Evolutionary conservation across 2,113 vertebrate genomes (phyloP), one percentile per base, ranked within the genome.

Genomic region (Dipodomys merriami): DNA sequence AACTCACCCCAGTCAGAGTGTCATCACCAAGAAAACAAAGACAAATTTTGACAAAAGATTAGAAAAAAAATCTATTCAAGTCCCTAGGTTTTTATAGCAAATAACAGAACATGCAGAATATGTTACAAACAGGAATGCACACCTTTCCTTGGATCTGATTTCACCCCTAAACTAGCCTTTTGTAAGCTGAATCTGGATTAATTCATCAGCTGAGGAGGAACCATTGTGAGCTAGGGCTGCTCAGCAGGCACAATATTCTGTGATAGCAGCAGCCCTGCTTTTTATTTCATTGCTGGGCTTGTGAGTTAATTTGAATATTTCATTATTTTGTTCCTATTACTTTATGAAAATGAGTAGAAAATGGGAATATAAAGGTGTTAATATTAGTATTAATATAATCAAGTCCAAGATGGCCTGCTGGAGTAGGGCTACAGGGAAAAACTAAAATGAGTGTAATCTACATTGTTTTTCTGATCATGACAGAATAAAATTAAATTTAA

Each of bases 291-390:
- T 67, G 64, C 23, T 60, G 4, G 65, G 29, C 80, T 86, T 64
- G 22, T 23, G 35, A 90, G 10, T 91, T 71, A 73, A 93, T 91
- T 84, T 93, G 49, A 88, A 53, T 79, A 79, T 85, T 92, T 90
- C n/a, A 90, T 90, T 90, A 90, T 80, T 83, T 89, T 91, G 10
- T 87, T 16, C 1, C 82, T 87, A 91, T 67, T 88, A 78, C 6
- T 68, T 81, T 78, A 94, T 86, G 82, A 91, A 86, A 91, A 83
- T 90, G 6, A 90, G n/a, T 73, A 84, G 27, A 68, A 90, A 62
- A 72, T 62, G 10, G 3, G 20, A 88, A 93, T 83, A 89, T 67
- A 30, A 60, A 95, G 71, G 19, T 60, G 18, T 67, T 91, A 89
- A 62, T 83, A 71, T 88, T 62, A 72, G 15, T 90, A 81, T 29